Evolutionary conservation across 2,888 invertebrate genomes (phyloP).

Genomic region (Machimus rusticus): DNA sequence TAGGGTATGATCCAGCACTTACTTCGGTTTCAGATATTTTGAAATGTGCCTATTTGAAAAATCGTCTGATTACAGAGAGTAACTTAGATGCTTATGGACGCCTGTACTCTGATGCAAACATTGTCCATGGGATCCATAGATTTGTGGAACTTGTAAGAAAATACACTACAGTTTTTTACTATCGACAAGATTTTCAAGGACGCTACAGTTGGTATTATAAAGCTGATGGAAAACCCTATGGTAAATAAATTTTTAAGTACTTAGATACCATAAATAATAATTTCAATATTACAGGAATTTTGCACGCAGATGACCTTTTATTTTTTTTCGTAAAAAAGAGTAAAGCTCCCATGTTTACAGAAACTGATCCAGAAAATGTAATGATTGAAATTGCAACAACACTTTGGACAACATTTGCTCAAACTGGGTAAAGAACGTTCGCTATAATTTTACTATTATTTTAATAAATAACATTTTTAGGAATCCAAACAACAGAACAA

Average conservation of each 20-base stretch:
- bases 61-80: background rate
- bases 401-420: slow-evolving; percentile 63
- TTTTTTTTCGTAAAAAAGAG: slow-evolving; percentile 63
- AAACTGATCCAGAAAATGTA: slow-evolving; percentile 61
- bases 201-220: slow-evolving; percentile 67
- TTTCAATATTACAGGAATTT: slow-evolving; percentile 56
- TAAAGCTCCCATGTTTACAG: slow-evolving; percentile 61
- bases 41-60: slow-evolving; percentile 63
- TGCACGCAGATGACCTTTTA: slow-evolving; percentile 65
- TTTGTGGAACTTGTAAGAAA: slow-evolving; percentile 69
- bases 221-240: slow-evolving; percentile 65
- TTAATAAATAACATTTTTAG: slow-evolving; percentile 48
- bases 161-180: slow-evolving; percentile 69
- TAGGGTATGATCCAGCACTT: slow-evolving; percentile 53
- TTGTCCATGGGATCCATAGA: slow-evolving; percentile 53
- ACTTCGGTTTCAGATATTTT: slow-evolving; percentile 69
- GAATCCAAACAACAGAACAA: slow-evolving; percentile 59
- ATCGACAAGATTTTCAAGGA: slow-evolving; percentile 70
- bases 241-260: slow-evolving; percentile 57
- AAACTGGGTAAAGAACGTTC: background rate
- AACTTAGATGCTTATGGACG: background rate
- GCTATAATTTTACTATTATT: background rate
- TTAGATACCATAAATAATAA: background rate
- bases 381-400: slow-evolving; percentile 62
- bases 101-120: background rate